These are phyloP conservation scores for Tubulanus polymorphus DNA, from an alignment of 2,888 invertebrate species.

Conservation along the genomic window DNA sequence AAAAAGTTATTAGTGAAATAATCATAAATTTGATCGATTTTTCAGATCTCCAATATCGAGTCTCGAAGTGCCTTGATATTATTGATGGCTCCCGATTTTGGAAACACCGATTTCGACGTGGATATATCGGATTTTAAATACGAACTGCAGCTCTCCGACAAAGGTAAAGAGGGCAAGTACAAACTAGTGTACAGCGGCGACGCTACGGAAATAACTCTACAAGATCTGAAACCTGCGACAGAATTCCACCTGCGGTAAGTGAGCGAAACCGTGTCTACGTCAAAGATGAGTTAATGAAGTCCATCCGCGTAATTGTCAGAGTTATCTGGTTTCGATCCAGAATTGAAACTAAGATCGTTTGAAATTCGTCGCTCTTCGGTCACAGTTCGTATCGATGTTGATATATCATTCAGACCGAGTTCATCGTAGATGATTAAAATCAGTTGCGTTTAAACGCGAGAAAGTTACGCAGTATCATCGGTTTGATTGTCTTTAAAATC, in stretches of 20 bases:
- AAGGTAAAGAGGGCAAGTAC: conserved; percentile 75
- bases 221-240: conserved; percentile 81
- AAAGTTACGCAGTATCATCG: too few relatives aligned
- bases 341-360: too few relatives aligned
- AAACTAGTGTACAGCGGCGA: conserved; percentile 70
- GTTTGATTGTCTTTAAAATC: too few relatives aligned
- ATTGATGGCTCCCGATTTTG: conserved; percentile 69
- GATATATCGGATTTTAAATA: conserved; percentile 69
- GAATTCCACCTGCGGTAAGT: conserved; percentile 73
- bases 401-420: too few relatives aligned
- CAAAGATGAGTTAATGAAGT: background rate
- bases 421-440: too few relatives aligned
- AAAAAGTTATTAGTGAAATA: too few relatives aligned
- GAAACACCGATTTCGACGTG: conserved; percentile 58
- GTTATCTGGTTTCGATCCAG: too few relatives aligned
- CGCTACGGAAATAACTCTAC: conserved; percentile 59
- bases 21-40: too few relatives aligned
- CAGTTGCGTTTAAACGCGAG: too few relatives aligned
- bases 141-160: conserved; percentile 72
- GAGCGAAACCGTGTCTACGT: background rate
- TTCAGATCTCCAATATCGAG: conserved; percentile 75
- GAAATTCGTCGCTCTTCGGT: too few relatives aligned
- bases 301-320: background rate
- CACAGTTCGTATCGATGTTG: too few relatives aligned
- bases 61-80: conserved; percentile 80